Conservation (phyloP, 2,888 invertebrate genomes). For the Synanthedon tipuliformis region DNA sequence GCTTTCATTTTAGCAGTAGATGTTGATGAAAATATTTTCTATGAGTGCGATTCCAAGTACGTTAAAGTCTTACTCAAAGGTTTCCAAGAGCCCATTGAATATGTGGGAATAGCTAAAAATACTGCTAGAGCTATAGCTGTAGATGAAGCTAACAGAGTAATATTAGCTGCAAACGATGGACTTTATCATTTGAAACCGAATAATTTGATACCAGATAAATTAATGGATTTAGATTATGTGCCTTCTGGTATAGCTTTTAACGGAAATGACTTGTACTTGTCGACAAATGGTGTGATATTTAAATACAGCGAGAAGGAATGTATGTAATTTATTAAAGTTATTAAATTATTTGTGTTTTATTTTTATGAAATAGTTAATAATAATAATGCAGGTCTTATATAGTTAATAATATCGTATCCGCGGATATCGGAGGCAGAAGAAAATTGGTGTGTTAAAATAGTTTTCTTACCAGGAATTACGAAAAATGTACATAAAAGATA, state of each 20-base stretch:
- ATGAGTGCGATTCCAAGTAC: slow-evolving; percentile 60
- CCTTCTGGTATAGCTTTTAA: slow-evolving; percentile 46
- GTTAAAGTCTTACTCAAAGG: slow-evolving; percentile 51
- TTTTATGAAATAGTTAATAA: too few relatives aligned
- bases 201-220: slow-evolving; percentile 47
- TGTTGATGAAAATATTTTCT: slow-evolving; percentile 41
- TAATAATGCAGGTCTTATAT: too few relatives aligned
- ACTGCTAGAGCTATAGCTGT: slow-evolving; percentile 43
- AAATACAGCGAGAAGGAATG: slow-evolving; percentile 33
- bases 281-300: slow-evolving; percentile 47
- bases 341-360: not conserved
- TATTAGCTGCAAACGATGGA: slow-evolving; percentile 54
- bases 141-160: slow-evolving; percentile 27
- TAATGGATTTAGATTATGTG: slow-evolving; percentile 49
- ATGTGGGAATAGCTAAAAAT: slow-evolving; percentile 49
- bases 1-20: slow-evolving; percentile 56
- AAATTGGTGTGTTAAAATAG: too few relatives aligned
- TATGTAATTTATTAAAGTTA: not conserved
- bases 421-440: too few relatives aligned
- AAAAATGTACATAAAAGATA: too few relatives aligned
- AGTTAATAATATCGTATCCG: too few relatives aligned
- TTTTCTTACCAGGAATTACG: too few relatives aligned
- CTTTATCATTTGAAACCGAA: slow-evolving; percentile 41
- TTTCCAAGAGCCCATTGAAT: slow-evolving; percentile 54
- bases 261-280: slow-evolving; percentile 32